Conservation (phyloP, 2,888 invertebrate species). For the Spisula subtruncata region DNA sequence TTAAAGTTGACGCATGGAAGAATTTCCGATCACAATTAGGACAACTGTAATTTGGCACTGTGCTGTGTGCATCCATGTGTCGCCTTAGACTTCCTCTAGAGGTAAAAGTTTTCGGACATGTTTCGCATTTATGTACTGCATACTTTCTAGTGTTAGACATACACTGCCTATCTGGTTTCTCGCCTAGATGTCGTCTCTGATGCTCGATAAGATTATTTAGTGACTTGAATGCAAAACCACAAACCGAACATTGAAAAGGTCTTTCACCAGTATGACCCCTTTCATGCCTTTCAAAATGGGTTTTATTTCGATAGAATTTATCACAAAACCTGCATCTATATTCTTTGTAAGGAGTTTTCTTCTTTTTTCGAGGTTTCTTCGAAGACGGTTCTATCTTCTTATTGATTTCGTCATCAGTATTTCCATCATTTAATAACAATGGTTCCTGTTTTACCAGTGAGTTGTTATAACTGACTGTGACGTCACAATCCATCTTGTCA, state of each 20-base stretch:
- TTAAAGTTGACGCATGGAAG: conserved; percentile 10
- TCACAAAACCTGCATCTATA: neutral
- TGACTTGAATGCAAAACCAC: conserved; percentile 4
- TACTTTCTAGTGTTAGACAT: too few relatives aligned
- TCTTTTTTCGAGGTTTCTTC: conserved; percentile 9
- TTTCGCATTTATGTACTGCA: too few relatives aligned
- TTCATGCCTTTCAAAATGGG: neutral
- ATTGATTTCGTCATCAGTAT: neutral
- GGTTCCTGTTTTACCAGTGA: too few relatives aligned
- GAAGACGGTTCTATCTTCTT: neutral
- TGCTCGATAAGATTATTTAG: neutral
- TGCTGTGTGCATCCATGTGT: conserved; percentile 26
- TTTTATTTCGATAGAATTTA: conserved; percentile 17
- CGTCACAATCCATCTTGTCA: too few relatives aligned
- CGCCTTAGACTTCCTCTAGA: too few relatives aligned
- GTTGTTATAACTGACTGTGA: too few relatives aligned
- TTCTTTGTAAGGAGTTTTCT: neutral
- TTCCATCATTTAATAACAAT: too few relatives aligned
- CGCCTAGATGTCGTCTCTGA: too few relatives aligned
- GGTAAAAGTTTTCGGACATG: too few relatives aligned
- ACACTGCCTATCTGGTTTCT: too few relatives aligned
- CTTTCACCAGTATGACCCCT: conserved; percentile 29
- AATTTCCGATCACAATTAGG: conserved; percentile 17
- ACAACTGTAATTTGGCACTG: neutral
- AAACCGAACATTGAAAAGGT: conserved; percentile 2